Percentiles rank a stretch among this genome's conserved stretches.
These are phyloP conservation scores for Acronicta psi DNA, from an alignment of 2,888 invertebrate genomes.

Conservation along the genomic window DNA sequence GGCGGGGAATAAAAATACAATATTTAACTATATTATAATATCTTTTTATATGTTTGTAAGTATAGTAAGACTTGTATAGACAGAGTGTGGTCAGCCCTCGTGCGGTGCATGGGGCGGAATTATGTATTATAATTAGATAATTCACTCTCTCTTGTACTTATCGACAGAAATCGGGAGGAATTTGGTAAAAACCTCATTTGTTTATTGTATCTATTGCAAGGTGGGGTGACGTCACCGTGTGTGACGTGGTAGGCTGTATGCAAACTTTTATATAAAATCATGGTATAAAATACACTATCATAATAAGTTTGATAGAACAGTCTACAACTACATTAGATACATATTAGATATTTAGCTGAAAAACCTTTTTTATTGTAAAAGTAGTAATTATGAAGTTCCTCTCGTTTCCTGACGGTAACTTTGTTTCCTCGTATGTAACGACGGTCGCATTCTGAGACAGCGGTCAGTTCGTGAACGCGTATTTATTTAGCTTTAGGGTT, in stretches of 20 bases:
- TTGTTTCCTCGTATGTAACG: slow-evolving; percentile 55
- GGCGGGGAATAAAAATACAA: slow-evolving; percentile 66
- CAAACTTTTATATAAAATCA: slow-evolving; percentile 32
- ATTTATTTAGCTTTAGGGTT: slow-evolving; percentile 63
- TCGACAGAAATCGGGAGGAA: slow-evolving; percentile 44
- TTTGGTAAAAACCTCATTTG: slow-evolving; percentile 39
- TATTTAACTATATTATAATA: slow-evolving; percentile 42
- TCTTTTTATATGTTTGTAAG: slow-evolving; percentile 54
- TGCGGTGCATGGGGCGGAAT: slow-evolving; percentile 33
- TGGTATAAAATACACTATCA: slow-evolving; percentile 46
- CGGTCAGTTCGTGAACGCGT: slow-evolving; percentile 50
- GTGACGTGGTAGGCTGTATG: slow-evolving; percentile 17
- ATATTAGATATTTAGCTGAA: slow-evolving; percentile 34
- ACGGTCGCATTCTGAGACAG: slow-evolving; percentile 42
- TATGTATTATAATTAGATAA: slow-evolving; percentile 61
- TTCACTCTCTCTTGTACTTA: slow-evolving; percentile 54
- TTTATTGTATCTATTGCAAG: slow-evolving; percentile 39
- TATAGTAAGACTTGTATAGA: slow-evolving; percentile 59
- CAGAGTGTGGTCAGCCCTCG: slow-evolving; percentile 45
- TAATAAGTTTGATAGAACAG: slow-evolving; percentile 48
- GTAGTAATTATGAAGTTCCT: slow-evolving; percentile 45
- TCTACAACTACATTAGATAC: slow-evolving; percentile 40
- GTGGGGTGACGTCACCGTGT: slow-evolving; percentile 10
- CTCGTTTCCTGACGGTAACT: slow-evolving; percentile 34
- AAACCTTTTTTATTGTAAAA: slow-evolving; percentile 26